Evolutionary conservation across 92 coral and sea anemone species (phyloP), one percentile per base, ranked within the genome.

Genomic region (Zoanthus sansibaricus): DNA sequence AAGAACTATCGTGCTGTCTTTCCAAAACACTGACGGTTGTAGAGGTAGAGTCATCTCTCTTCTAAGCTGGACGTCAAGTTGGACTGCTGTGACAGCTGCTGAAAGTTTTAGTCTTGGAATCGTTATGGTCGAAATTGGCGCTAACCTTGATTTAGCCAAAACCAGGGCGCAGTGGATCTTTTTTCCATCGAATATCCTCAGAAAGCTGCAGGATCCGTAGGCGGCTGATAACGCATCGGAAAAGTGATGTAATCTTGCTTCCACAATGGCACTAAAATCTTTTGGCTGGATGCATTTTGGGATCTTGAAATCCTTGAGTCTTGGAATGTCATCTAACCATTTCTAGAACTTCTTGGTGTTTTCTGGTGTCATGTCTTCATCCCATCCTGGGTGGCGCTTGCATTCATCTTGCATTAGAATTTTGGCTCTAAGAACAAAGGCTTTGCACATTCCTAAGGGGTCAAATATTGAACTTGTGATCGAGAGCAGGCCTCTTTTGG

Each of bases 21-120:
- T 78, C 86, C 86, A 78, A 59, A 68, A 87, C 20, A 25, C 59
- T 31, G 49, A 54, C 54, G 68, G 86, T 48, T 87, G 70, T 67
- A 87, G 79, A 8, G 85, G 90, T 9, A 68, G 70, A 17, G 52
- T 71, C 42, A 87, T 68, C 56, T 87, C 86, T 14, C 83, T 71
- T n/a, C 14, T 11, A 32, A 87, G 66, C n/a, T 25, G 68, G 21
- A 20, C 51, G 75, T 79, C 18, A 55, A 87, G 74, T 44, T 54
- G 73, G 16, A 59, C 74, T 25, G 91, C 82, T 7, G 79, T 69
- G 20, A 71, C 72, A 17, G 91, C 87, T 16, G 83, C 91, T 6
- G 87, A 58, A 37, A 79, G 71, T 77, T 88, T 87, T 55, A 88
- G 58, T 55, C 82, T 83, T 37, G 90, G 90, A 11, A 87, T 72